A percentile compares a stretch with the other conserved stretches of the same genome.
These are phyloP conservation scores for Sepiola atlantica DNA, from an alignment of 2,888 invertebrate species.

Conservation along the genomic window DNA sequence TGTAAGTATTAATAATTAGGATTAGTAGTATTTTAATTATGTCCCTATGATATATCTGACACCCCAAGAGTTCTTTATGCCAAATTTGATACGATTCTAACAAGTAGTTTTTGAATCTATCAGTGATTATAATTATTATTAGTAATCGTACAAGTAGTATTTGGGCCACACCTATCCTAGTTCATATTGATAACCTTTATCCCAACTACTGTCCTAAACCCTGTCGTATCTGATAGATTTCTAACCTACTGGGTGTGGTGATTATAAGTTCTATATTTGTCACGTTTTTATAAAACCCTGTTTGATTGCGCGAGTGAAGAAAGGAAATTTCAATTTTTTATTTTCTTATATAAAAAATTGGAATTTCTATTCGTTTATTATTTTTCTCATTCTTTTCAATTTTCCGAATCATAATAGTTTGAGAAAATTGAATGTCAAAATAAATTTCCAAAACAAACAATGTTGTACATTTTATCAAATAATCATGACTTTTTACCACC, in stretches of 20 bases:
- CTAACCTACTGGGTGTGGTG: not conserved
- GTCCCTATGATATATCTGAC: too few relatives aligned
- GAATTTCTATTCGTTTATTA: not conserved
- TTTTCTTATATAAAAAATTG: not conserved
- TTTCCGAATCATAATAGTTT: not conserved
- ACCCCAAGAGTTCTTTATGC: too few relatives aligned
- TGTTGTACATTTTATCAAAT: not conserved
- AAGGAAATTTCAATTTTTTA: not conserved
- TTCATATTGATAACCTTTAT: not conserved
- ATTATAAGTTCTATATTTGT: not conserved
- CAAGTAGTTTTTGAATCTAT: too few relatives aligned
- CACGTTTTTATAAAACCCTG: not conserved
- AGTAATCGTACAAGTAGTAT: too few relatives aligned
- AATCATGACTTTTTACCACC: not conserved
- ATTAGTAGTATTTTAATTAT: too few relatives aligned
- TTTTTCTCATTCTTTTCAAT: not conserved
- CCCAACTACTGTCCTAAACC: not conserved
- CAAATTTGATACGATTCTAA: too few relatives aligned
- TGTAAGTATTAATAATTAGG: too few relatives aligned
- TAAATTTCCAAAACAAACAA: not conserved
- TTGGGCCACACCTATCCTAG: too few relatives aligned
- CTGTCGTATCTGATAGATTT: not conserved
- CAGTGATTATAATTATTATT: too few relatives aligned
- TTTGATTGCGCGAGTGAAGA: not conserved
- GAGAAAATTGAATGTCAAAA: constrained; percentile 32